Evolutionary conservation across 2,113 vertebrate species (phyloP).

Genomic region (Nannospalax galili): DNA sequence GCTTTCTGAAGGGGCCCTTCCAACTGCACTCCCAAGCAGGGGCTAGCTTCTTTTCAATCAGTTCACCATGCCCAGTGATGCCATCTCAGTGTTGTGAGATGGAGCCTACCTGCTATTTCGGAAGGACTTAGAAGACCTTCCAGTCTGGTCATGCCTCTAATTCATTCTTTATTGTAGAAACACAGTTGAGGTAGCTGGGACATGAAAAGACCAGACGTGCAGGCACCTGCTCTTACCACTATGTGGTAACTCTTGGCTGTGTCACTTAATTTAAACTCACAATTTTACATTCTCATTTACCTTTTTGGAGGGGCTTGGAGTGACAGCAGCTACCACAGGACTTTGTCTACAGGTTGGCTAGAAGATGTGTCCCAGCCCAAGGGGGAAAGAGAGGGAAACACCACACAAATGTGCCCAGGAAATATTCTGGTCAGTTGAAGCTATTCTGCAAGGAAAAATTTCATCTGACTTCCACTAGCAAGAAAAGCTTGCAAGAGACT

Average conservation of each 20-base stretch:
- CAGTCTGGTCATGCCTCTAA: no score
- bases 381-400: not conserved
- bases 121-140: not conserved
- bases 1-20: not conserved
- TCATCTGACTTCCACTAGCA: constrained; percentile 75
- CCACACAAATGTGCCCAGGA: not conserved
- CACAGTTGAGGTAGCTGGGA: not conserved
- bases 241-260: not conserved
- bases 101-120: not conserved
- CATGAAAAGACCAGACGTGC: rapidly evolving
- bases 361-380: not conserved
- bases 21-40: not conserved
- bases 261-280: not conserved
- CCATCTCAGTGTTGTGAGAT: not conserved
- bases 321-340: not conserved
- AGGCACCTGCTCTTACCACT: rapidly evolving
- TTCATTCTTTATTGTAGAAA: not conserved
- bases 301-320: not conserved
- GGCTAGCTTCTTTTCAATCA: not conserved
- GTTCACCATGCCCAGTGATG: not conserved
- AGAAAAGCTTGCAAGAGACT: constrained; percentile 71
- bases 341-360: not conserved
- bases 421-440: constrained; percentile 64
- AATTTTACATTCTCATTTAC: not conserved
- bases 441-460: constrained; percentile 66